Percentiles rank a stretch among this genome's conserved stretches.
phyloP scores from a whole-genome alignment of 1,140 invertebrate species.

The Drosophila pandora region DNA sequence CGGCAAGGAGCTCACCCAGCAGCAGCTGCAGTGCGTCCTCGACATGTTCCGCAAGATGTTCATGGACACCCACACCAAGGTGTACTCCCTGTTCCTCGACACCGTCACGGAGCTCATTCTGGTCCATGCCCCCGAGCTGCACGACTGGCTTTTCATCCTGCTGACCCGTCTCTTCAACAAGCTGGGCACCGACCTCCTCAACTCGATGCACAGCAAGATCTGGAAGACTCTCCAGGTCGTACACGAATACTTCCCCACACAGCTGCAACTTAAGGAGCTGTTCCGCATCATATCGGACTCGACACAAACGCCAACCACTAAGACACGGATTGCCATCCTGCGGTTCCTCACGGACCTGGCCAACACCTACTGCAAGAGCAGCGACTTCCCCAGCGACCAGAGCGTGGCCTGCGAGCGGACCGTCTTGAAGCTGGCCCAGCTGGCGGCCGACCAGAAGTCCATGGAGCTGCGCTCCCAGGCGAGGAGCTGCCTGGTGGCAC shows the following conservation, averaged over 20 bases:
- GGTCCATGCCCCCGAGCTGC: conserved; percentile 93
- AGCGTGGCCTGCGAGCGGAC: conserved; percentile 86
- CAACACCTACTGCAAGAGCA: conserved; percentile 85
- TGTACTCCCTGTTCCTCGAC: conserved; percentile 96
- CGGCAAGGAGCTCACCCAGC: conserved; percentile 75
- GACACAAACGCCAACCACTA: conserved; percentile 94
- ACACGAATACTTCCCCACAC: conserved; percentile 88
- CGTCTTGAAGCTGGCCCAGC: conserved; percentile 87
- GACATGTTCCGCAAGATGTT: conserved; percentile 98
- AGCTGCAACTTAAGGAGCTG: conserved; percentile 86
- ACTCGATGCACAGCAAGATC: conserved; percentile 95
- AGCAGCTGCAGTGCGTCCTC: conserved; percentile 79
- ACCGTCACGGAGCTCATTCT: conserved; percentile 94
- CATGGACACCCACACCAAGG: conserved; percentile 98
- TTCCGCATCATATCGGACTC: conserved; percentile 93
- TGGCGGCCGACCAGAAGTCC: conserved; percentile 89
- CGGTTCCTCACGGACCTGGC: conserved; percentile 90
- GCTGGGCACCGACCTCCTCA: conserved; percentile 94
- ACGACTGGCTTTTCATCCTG: conserved; percentile 95
- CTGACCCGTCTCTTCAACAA: conserved; percentile 92
- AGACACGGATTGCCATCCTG: conserved; percentile 91
- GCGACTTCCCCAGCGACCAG: conserved; percentile 84
- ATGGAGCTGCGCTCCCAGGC: conserved; percentile 92
- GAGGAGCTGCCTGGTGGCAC: conserved; percentile 90
- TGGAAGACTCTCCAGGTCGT: conserved; percentile 94